Base-by-base conservation (phyloP, 2,888 invertebrate genomes). In the Augiades crinisus region DNA sequence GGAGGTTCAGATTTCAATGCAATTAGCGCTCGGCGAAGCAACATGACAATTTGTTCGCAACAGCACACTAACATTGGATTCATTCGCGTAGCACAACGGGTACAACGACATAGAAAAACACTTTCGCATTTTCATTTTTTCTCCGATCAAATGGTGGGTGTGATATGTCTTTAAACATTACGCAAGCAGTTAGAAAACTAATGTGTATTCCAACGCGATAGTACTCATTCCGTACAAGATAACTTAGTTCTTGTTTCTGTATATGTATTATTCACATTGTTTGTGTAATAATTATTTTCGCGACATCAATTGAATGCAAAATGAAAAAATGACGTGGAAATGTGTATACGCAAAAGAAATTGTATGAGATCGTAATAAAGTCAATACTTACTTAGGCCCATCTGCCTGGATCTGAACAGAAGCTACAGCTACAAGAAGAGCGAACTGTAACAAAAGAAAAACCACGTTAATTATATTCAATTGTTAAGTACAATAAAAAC, bases 351-450 rank as follows among this genome's bases (percentile, higher is more conserved):
- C n/a, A n/a, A n/a, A n/a, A n/a, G n/a, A n/a, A n/a, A n/a, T n/a
- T n/a, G n/a, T n/a, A n/a, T n/a, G n/a, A n/a, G n/a, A n/a, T n/a
- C n/a, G 12, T 17, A 17, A 19, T 8, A 22, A 14, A 27, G 1
- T 16, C 8, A n/a, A 1, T 19, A 85, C 87, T 85, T 75, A 88
- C 88, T 86, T 88, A 59, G 86, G 77, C 70, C 78, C 82, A 72
- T 86, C 87, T 72, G 87, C 86, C 72, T 72, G 69, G 56, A 78
- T 69, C 54, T 70, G 67, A 27, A 80, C 57, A 51, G 74, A 78
- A 64, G 79, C 78, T 70, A 82, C 82, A 77, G 82, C 83, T 70
- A 84, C 78, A 81, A 89, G 84, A 87, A 89, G 80, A 76, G 80
- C 75, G 75, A 86, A 86, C 88, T 89, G 83, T 64, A 83, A 82